Evolutionary conservation across 2,797 vertebrate species (phyloP).

Genomic region (Microctenopoma lineatum): DNA sequence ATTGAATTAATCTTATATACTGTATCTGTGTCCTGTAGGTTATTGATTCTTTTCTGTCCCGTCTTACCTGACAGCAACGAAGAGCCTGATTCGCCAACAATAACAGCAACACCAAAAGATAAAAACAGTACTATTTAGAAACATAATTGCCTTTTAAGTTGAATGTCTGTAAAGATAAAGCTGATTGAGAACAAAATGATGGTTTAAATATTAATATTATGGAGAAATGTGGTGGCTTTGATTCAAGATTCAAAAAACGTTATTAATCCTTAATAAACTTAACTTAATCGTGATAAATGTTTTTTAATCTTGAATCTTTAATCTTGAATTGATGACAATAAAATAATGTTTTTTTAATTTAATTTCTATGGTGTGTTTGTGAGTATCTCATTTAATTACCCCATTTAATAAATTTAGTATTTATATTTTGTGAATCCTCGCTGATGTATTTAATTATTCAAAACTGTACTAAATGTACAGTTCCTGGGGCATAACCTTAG

Average conservation of each 20-base stretch:
- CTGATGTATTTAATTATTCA: background rate
- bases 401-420: constrained; percentile 24
- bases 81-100: constrained; percentile 15
- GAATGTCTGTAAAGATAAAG: background rate
- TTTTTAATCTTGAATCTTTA: too few relatives aligned
- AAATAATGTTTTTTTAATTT: constrained; percentile 7
- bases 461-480: background rate
- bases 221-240: background rate
- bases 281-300: too few relatives aligned
- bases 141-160: background rate
- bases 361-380: background rate
- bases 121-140: background rate
- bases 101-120: background rate
- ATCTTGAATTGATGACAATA: background rate
- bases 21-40: constrained; percentile 73
- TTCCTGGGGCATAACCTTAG: background rate
- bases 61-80: constrained; percentile 81
- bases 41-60: constrained; percentile 89
- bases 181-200: constrained; percentile 6
- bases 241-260: too few relatives aligned
- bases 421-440: constrained; percentile 1
- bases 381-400: background rate
- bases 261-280: too few relatives aligned
- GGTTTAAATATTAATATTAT: constrained; percentile 6
- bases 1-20: background rate